Evolutionary conservation across 1,140 invertebrate genomes (phyloP).

Genomic region (Elymnias hypermnestra): DNA sequence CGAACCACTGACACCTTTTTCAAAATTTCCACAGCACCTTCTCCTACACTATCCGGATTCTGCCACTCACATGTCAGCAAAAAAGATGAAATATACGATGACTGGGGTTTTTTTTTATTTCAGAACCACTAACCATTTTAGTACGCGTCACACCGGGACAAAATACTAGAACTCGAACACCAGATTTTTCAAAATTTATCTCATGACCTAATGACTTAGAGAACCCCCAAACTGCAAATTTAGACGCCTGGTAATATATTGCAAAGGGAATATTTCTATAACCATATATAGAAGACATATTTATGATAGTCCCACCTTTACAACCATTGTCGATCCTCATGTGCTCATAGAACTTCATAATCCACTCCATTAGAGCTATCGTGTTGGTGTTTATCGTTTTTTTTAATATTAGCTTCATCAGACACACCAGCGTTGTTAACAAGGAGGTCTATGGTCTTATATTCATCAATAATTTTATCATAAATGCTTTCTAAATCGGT

Average conservation of each 20-base stretch:
- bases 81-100: too few relatives aligned
- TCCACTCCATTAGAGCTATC: constrained; percentile 41
- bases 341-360: constrained; percentile 41
- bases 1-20: constrained; percentile 30
- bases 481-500: constrained; percentile 62
- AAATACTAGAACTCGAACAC: constrained; percentile 73
- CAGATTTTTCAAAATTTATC: constrained; percentile 72
- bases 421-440: constrained; percentile 79
- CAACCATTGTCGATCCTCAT: constrained; percentile 79
- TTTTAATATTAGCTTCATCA: constrained; percentile 71
- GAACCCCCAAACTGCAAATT: constrained; percentile 77
- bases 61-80: constrained; percentile 31
- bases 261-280: constrained; percentile 75
- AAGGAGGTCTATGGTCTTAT: constrained; percentile 77
- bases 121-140: constrained; percentile 45
- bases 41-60: constrained; percentile 23
- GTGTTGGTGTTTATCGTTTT: constrained; percentile 45
- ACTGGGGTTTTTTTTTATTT: too few relatives aligned
- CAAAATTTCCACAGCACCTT: constrained; percentile 41
- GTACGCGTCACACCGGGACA: constrained; percentile 75
- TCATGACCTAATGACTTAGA: constrained; percentile 72
- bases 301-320: constrained; percentile 79
- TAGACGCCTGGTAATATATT: constrained; percentile 82
- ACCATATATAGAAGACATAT: constrained; percentile 80
- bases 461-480: constrained; percentile 48